Percentiles rank a stretch among this genome's conserved stretches.
Evolutionary conservation across 2,888 invertebrate species (phyloP).

Genomic region (Muschampia plurimacula): DNA sequence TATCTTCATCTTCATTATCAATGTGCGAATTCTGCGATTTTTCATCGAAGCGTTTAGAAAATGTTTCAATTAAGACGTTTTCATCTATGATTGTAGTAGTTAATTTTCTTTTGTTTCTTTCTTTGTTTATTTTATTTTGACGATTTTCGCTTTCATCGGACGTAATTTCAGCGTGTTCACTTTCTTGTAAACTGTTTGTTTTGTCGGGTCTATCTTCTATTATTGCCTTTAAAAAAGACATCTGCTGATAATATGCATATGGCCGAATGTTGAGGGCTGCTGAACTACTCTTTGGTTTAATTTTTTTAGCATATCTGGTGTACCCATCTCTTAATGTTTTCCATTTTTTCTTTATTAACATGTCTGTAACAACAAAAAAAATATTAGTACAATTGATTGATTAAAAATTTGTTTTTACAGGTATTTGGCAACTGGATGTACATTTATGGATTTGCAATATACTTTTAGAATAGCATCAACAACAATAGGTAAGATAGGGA

Average conservation of each 20-base stretch:
- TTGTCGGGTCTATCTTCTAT: conserved; percentile 46
- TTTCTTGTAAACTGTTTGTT: conserved; percentile 47
- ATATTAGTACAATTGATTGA: conserved; percentile 32
- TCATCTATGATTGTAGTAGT: conserved; percentile 46
- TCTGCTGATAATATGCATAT: conserved; percentile 34
- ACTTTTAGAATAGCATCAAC: conserved; percentile 42
- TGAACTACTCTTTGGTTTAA: conserved; percentile 46
- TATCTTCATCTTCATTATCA: conserved; percentile 42
- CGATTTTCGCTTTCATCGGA: conserved; percentile 41
- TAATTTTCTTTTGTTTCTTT: conserved; percentile 45
- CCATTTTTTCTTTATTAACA: conserved; percentile 44
- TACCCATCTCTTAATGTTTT: conserved; percentile 48
- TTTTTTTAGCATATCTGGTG: conserved; percentile 43
- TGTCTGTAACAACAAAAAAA: conserved; percentile 45
- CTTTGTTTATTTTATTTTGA: conserved; percentile 27
- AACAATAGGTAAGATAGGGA: conserved; percentile 37
- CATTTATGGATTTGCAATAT: conserved; percentile 44
- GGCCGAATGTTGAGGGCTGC: conserved; percentile 43
- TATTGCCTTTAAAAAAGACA: conserved; percentile 37
- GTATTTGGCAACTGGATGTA: conserved; percentile 39
- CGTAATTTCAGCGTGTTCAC: conserved; percentile 40
- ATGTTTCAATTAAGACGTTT: conserved; percentile 48
- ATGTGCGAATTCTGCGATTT: conserved; percentile 41
- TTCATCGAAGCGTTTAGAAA: conserved; percentile 43
- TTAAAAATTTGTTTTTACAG: conserved; percentile 37